These are phyloP conservation scores for Clarias batrachus DNA, from an alignment of 2,113 vertebrate species.

Conservation along the genomic window DNA sequence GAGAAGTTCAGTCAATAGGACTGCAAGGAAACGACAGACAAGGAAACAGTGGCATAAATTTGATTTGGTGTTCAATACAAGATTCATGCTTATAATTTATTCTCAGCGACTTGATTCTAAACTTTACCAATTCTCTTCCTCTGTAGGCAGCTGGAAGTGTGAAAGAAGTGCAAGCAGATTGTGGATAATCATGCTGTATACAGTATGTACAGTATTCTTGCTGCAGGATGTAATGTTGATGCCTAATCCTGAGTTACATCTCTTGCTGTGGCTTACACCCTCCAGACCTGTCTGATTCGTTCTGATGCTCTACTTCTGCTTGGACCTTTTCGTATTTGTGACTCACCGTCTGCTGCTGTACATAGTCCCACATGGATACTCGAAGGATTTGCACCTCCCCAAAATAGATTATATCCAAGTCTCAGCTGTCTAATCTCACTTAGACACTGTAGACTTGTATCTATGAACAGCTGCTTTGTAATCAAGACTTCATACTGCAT, in stretches of 20 bases:
- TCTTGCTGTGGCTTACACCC: neutral
- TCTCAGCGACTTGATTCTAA: neutral
- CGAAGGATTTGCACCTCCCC: neutral
- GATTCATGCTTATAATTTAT: neutral
- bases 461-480: neutral
- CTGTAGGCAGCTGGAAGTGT: neutral
- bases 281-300: neutral
- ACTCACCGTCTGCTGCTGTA: neutral
- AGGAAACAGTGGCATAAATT: neutral
- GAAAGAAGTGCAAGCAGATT: neutral
- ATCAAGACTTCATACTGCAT: neutral
- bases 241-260: neutral
- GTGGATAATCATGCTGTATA: slow-evolving; percentile 1
- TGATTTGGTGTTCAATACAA: neutral
- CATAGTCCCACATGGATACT: neutral
- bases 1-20: neutral
- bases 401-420: neutral
- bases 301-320: neutral
- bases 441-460: neutral
- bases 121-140: neutral
- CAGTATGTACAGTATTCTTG: neutral
- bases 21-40: neutral
- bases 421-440: neutral
- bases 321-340: neutral
- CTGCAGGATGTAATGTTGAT: neutral